Conservation (phyloP, 1,140 invertebrate genomes). For the Leptonema lineaticorne region DNA sequence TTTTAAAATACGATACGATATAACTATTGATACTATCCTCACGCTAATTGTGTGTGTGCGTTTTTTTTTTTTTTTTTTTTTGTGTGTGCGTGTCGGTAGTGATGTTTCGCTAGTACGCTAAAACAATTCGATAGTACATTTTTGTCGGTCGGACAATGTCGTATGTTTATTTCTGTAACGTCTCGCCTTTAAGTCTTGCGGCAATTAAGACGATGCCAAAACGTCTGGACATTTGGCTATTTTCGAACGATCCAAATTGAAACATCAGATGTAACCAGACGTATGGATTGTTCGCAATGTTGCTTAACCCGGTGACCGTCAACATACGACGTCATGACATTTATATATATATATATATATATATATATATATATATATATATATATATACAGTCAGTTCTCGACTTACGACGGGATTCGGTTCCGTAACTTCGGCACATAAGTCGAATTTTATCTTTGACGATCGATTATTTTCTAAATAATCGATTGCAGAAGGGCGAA, state of each 20-base stretch:
- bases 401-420: too few relatives aligned
- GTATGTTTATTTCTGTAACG: conserved; percentile 15
- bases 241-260: conserved; percentile 11
- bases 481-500: too few relatives aligned
- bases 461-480: too few relatives aligned
- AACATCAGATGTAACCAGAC: conserved; percentile 8
- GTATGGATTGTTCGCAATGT: too few relatives aligned
- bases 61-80: conserved; percentile 1
- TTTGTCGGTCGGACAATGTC: conserved; percentile 26
- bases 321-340: too few relatives aligned
- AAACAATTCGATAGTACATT: conserved; percentile 28
- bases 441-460: too few relatives aligned
- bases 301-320: too few relatives aligned
- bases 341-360: not conserved
- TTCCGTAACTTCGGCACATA: too few relatives aligned
- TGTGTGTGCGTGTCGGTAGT: not conserved
- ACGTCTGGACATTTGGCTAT: conserved; percentile 20
- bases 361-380: too few relatives aligned
- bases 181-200: conserved; percentile 17
- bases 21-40: not conserved
- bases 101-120: conserved; percentile 14
- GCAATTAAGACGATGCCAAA: conserved; percentile 23
- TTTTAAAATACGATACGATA: not conserved
- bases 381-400: too few relatives aligned
- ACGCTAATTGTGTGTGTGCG: not conserved